phyloP scores from a whole-genome alignment of 2,888 invertebrate genomes.

The Apeira syringaria region DNA sequence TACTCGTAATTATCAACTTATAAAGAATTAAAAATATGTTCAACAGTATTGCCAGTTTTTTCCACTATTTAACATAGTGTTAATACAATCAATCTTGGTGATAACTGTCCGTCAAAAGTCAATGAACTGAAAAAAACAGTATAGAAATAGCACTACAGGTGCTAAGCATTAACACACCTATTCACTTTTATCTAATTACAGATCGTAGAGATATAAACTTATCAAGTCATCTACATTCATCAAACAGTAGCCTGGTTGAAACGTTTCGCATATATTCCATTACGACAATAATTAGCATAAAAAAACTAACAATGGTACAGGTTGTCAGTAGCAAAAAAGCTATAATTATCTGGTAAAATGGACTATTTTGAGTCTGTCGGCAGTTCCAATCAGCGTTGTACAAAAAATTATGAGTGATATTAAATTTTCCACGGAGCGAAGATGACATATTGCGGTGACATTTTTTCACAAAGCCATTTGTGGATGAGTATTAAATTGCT shows the following conservation, averaged over 20 bases:
- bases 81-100: too few relatives aligned
- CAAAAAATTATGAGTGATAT: conserved; percentile 30
- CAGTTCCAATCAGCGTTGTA: conserved; percentile 41
- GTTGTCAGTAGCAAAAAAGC: conserved; percentile 38
- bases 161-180: conserved; percentile 29
- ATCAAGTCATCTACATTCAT: conserved; percentile 17
- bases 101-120: conserved; percentile 4
- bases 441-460: conserved; percentile 42
- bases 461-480: conserved; percentile 32
- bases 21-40: too few relatives aligned
- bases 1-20: too few relatives aligned
- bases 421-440: conserved; percentile 35
- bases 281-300: conserved; percentile 43
- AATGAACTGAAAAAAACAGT: conserved; percentile 13
- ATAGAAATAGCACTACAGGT: conserved; percentile 18
- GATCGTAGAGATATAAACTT: conserved; percentile 23
- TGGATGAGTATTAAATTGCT: conserved; percentile 19
- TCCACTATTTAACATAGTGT: too few relatives aligned
- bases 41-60: too few relatives aligned
- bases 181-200: conserved; percentile 26
- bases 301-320: conserved; percentile 44
- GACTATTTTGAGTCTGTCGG: conserved; percentile 48
- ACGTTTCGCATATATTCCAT: conserved; percentile 46
- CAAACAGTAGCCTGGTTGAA: conserved; percentile 29
- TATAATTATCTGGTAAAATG: conserved; percentile 50